Base-by-base conservation (phyloP, 92 coral and sea anemone genomes). In the Parazoanthus darwini region DNA sequence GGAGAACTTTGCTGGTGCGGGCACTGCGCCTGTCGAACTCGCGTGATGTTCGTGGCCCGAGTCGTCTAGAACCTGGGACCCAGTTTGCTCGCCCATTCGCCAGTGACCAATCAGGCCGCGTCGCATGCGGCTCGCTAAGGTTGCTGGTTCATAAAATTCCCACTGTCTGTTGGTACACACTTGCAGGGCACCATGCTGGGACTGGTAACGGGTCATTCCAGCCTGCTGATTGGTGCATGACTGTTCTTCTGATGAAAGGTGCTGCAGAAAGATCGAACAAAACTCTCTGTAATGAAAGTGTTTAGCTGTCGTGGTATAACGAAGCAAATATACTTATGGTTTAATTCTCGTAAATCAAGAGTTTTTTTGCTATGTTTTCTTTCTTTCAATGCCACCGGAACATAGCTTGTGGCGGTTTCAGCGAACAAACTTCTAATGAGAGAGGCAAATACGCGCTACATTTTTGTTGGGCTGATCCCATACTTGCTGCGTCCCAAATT, bases 81-180 rank as follows among this genome's bases (percentile, higher is more conserved):
- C 94, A 59, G 94, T 87, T 67, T 92, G 92, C 92, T 94, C 96
- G 89, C 92, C 93, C 96, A 94, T 94, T 50, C 89, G 92, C 94
- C 96, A 94, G 77, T 94, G 94, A 37, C 94, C 96, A 59, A 94
- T 78, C 84, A 92, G 85, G 14, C 96, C 90, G 74, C 87, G 54
- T 71, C 89, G 85, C 78, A 88, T 80, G 51, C 89, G 90, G 46
- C 79, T 58, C 39, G 72, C 46, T 36, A 70, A 33, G 79, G 74
- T 59, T 43, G 83, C 84, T 50, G 85, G 88, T 51, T 63, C 77
- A 68, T 68, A 90, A 20, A 85, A 80, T 44, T 84, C 48, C 96
- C 96, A 91, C 80, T 76, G 89, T 14, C 80, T n/a, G 51, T 85
- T 71, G 81, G 78, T 44, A 51, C 92, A 91, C 68, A 90, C 90